Evolutionary conservation across 37 sponge, comb jelly and placozoan species (phyloP).

Genomic region (Hormiphora californensis): DNA sequence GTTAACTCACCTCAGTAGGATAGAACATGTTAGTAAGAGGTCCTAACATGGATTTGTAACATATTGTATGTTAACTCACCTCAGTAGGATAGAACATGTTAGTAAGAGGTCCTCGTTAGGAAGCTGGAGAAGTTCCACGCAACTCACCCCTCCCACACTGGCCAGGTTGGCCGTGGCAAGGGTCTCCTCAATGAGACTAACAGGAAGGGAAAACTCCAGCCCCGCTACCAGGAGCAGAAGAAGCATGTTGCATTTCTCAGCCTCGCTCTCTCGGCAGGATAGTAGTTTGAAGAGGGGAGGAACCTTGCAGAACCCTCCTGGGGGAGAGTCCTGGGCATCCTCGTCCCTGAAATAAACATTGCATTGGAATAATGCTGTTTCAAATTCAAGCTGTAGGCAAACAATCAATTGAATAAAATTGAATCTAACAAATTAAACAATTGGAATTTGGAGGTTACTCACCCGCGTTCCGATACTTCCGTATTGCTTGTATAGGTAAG

Average conservation of each 20-base stretch:
- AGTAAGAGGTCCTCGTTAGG: conserved; percentile 57
- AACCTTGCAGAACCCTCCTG: not conserved
- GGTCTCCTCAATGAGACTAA: conserved; percentile 57
- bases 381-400: too few relatives aligned
- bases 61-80: conserved; percentile 57
- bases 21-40: conserved; percentile 53
- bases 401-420: not conserved
- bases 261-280: conserved; percentile 52
- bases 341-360: not conserved
- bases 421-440: not conserved
- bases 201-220: conserved; percentile 60
- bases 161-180: conserved; percentile 63
- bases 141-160: conserved; percentile 54
- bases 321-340: not conserved
- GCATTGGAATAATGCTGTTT: too few relatives aligned
- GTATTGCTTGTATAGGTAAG: not conserved
- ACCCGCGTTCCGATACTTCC: not conserved
- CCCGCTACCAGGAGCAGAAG: conserved; percentile 62
- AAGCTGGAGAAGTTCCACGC: conserved; percentile 54
- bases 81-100: conserved; percentile 59
- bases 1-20: conserved; percentile 60
- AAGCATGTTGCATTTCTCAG: conserved; percentile 69
- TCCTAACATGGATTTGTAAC: too few relatives aligned
- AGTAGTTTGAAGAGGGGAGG: conserved; percentile 50
- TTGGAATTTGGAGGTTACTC: too few relatives aligned